A percentile compares a stretch with the other conserved stretches of the same genome.
Conservation (phyloP, 92 coral and sea anemone species). For the Micromussa lordhowensis region DNA sequence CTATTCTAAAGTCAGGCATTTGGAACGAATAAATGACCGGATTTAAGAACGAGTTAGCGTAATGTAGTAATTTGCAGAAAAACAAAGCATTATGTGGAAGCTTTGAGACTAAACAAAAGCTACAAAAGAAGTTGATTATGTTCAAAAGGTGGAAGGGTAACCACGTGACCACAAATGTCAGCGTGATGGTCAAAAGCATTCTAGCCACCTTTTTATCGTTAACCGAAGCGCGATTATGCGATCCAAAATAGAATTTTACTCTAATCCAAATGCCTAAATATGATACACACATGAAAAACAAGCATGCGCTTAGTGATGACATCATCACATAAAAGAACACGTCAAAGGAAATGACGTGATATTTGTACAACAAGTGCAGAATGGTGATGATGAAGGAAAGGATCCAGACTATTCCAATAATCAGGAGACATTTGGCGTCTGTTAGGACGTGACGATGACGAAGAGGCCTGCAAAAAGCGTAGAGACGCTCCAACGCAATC, state of each 20-base stretch:
- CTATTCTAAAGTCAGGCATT: slow-evolving; percentile 76
- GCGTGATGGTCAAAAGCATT: slow-evolving; percentile 73
- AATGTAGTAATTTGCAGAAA: slow-evolving; percentile 78
- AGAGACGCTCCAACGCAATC: slow-evolving; percentile 55
- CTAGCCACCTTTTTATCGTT: slow-evolving; percentile 69
- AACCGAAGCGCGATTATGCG: slow-evolving; percentile 53
- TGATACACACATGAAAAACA: slow-evolving; percentile 68
- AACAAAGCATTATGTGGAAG: slow-evolving; percentile 61
- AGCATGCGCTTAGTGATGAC: slow-evolving; percentile 57
- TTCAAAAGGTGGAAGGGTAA: slow-evolving; percentile 81
- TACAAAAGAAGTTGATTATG: slow-evolving; percentile 63
- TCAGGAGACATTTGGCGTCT: slow-evolving; percentile 14
- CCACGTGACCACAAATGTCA: slow-evolving; percentile 77
- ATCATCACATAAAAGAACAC: slow-evolving; percentile 73
- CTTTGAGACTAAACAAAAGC: slow-evolving; percentile 44
- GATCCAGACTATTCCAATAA: slow-evolving; percentile 60
- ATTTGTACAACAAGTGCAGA: slow-evolving; percentile 65
- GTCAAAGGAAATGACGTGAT: slow-evolving; percentile 52
- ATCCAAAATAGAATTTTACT: slow-evolving; percentile 60
- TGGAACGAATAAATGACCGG: slow-evolving; percentile 74
- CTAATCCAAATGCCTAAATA: slow-evolving; percentile 70
- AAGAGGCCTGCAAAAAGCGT: slow-evolving; percentile 51
- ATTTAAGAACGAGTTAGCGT: slow-evolving; percentile 78
- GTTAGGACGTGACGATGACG: slow-evolving; percentile 18
- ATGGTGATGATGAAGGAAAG: slow-evolving; percentile 66